phyloP scores from a whole-genome alignment of 1,140 invertebrate genomes.

The Drosophila melanogaster region DNA sequence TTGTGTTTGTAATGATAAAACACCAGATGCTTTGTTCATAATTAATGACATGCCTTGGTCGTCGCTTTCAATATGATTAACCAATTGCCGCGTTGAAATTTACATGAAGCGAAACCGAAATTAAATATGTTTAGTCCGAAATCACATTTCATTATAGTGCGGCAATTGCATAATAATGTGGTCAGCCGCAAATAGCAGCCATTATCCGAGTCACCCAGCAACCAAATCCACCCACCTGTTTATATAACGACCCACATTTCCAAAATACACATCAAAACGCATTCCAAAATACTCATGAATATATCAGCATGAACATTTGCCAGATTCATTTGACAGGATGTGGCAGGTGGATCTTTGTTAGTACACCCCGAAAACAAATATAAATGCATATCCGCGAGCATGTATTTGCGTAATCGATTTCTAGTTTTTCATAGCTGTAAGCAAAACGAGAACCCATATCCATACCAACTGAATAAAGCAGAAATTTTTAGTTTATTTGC shows the following conservation, averaged over 20 bases:
- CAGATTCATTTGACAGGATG: constrained; percentile 36
- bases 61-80: constrained; percentile 35
- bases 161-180: constrained; percentile 53
- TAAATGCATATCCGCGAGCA: constrained; percentile 2
- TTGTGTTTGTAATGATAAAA: neutral
- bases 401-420: constrained; percentile 26
- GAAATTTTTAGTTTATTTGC: no score
- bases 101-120: constrained; percentile 33
- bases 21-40: constrained; percentile 10
- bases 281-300: constrained; percentile 43
- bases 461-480: no score
- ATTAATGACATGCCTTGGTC: constrained; percentile 26
- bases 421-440: constrained; percentile 7
- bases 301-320: constrained; percentile 36
- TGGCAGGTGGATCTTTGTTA: constrained; percentile 13
- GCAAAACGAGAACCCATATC: neutral
- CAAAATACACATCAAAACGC: no score
- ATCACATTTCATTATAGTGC: constrained; percentile 57
- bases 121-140: constrained; percentile 51
- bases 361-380: constrained; percentile 25
- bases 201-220: constrained; percentile 10
- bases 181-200: constrained; percentile 42
- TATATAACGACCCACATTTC: neutral
- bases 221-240: neutral
- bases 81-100: constrained; percentile 44